A percentile compares a stretch with the other conserved stretches of the same genome.
phyloP scores from a whole-genome alignment of 2,113 vertebrate genomes.

The Gracilinanus agilis region DNA sequence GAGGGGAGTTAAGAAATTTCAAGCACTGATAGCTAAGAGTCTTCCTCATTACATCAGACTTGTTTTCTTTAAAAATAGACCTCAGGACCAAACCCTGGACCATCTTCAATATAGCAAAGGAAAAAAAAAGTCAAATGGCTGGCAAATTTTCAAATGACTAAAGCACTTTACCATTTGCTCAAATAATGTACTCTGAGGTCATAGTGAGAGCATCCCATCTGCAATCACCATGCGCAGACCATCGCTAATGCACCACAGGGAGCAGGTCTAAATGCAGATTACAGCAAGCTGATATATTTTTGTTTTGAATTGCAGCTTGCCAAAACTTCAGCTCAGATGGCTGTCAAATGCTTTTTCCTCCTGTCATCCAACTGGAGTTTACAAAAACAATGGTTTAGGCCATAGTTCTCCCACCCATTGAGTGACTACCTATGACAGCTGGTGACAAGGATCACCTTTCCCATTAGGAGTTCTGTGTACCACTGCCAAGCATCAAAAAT shows the following conservation, averaged over 20 bases:
- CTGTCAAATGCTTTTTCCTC: constrained; percentile 18
- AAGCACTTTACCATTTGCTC: constrained; percentile 23
- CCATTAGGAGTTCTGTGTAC: not conserved
- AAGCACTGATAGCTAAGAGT: not conserved
- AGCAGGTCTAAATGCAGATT: not conserved
- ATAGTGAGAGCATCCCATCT: constrained; percentile 9
- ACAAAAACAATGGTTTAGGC: not conserved
- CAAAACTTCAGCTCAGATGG: constrained; percentile 22
- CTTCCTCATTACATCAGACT: not conserved
- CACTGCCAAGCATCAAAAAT: not conserved
- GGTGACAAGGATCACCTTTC: not conserved
- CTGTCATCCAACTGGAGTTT: not conserved
- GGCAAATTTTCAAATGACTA: constrained; percentile 3
- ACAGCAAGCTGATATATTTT: not conserved
- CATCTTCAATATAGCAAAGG: not conserved
- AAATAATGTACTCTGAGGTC: constrained; percentile 7
- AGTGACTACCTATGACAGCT: not conserved
- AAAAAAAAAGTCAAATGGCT: constrained; percentile 45
- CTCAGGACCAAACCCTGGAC: not conserved
- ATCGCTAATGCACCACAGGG: not conserved
- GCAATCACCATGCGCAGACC: constrained; percentile 6
- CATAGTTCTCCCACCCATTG: not conserved
- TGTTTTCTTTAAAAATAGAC: constrained; percentile 34
- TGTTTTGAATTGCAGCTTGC: constrained; percentile 1
- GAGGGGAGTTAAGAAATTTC: not conserved